Base-by-base conservation (phyloP, 2,113 vertebrate species). In the Camelus dromedarius region DNA sequence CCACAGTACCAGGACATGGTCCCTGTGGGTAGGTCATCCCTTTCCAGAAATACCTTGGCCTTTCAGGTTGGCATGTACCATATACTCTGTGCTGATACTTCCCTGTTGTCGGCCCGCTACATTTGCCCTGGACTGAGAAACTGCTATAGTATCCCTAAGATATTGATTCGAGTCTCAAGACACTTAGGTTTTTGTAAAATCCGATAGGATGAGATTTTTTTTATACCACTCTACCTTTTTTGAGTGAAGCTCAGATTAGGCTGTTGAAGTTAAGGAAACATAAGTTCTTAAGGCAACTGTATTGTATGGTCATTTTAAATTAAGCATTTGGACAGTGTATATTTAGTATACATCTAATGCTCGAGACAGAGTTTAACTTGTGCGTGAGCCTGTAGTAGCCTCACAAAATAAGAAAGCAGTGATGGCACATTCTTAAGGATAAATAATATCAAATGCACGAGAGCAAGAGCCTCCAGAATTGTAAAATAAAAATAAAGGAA, bases 1-100 rank as follows among this genome's bases (percentile, higher is more conserved):
- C 99, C 98, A 94, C 99, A 99, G 98, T 99, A 99, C 98, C 99
- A 99, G 91, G 99, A 99, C 22, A 98, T 99, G 98, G 99, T 99
- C 83, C 99, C 99, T 93, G 99, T 99, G 97, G 99, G 99, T 99
- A 98, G 7, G 99, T 99, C 30, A 48, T 32, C 50, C 16, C 54
- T 69, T 60, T 35, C 66, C 50, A 80, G 58, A 38, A 48, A 56
- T 42, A 24, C 6, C 70, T 9, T 10, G 8, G 26, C 32, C 35
- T 82, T 18, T 58, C 60, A 0, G 5, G 1, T 30, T 38, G 0
- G 0, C 2, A 19, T 52, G 79, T 7, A 1, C n/a, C 46, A 2
- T 38, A 18, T 32, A 1, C 19, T 22, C 66, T 60, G 9, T 62
- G 48, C 11, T 5, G 1, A 56, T 6, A 1, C 28, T 8, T 72